Evolutionary conservation across 1,140 invertebrate species (phyloP).

Genomic region (Apis cerana): DNA sequence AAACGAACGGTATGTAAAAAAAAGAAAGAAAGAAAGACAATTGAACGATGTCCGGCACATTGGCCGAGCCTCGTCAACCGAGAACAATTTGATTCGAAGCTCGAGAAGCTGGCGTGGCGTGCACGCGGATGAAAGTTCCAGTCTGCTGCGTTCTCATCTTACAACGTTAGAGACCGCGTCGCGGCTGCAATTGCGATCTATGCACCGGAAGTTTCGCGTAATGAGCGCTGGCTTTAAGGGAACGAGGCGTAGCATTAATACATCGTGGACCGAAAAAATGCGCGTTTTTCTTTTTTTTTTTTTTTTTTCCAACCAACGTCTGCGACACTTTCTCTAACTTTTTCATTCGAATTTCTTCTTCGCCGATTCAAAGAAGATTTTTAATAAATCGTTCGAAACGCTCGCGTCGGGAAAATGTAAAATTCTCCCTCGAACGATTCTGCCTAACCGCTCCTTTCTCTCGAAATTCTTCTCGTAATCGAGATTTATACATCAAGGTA

Average conservation of each 20-base stretch:
- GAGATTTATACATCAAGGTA: no score
- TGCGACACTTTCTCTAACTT: not conserved
- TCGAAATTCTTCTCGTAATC: no score
- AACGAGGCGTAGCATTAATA: slow-evolving; percentile 28
- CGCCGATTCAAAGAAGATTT: no score
- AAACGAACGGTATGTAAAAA: not conserved
- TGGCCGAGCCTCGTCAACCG: slow-evolving; percentile 32
- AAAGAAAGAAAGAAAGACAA: not conserved
- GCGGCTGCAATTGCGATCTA: slow-evolving; percentile 45
- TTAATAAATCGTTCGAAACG: no score
- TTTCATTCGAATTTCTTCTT: not conserved
- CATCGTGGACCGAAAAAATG: not conserved
- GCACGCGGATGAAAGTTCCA: slow-evolving; percentile 52
- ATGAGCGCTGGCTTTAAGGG: slow-evolving; percentile 41
- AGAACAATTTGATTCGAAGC: slow-evolving; percentile 59
- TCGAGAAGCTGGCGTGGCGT: slow-evolving; percentile 31
- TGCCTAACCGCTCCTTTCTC: no score
- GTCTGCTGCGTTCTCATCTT: slow-evolving; percentile 56
- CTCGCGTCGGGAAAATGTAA: no score
- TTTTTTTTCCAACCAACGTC: no score
- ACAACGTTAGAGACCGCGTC: slow-evolving; percentile 33
- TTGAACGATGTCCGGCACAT: slow-evolving; percentile 30
- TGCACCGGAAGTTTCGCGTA: slow-evolving; percentile 39
- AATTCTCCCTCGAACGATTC: no score
- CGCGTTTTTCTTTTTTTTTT: not conserved